Evolutionary conservation across 53 echinoderm and acorn worm species (phyloP), one percentile per base, ranked within the genome.

Genomic region (Antedon mediterranea): DNA sequence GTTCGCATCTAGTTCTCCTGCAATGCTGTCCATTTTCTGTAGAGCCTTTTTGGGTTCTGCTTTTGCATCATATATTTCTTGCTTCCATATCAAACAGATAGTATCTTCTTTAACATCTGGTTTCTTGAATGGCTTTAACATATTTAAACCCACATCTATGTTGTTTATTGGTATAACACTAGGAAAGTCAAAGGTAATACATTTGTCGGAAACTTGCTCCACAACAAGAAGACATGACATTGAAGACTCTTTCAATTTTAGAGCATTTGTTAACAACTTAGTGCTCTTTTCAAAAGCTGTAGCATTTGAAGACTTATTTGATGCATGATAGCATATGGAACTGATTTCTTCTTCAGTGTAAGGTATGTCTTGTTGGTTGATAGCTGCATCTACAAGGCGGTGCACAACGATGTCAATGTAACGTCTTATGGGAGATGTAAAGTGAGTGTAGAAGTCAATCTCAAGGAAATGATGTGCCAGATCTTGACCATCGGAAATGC

Each of bases 361-460:
- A 8, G 95, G 91, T 32, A 79, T 73, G 28, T 71, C 79, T 28
- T 72, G 32, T 30, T 81, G 20, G 6, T 87, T 82, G 8, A 91
- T 29, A 4, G 73, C 72, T 8, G 87, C 79, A 0, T 79, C 78
- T 28, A 95, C 73, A 83, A 95, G 83, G 29, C 95, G 85, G 41
- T 91, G 95, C 28, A 89, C 90, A 0, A 95, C 84, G 4, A 95
- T 84, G 75, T 95, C 95, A 28, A 89, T 81, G 75, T 79, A 95
- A 0, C 89, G 87, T 31, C 91, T 84, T 37, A 91, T 85, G 14
- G 95, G 95, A 29, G 95, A 87, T 29, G 89, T 89, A 74, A 85
- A 95, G 57, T 87, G 89, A 0, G 85, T 77, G 33, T 88, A 83
- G 43, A 78, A 75, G 11, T 42, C 31, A 77, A 80, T 73, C n/a